Conservation (phyloP, 2,888 invertebrate genomes). For the Nomada fucata region DNA sequence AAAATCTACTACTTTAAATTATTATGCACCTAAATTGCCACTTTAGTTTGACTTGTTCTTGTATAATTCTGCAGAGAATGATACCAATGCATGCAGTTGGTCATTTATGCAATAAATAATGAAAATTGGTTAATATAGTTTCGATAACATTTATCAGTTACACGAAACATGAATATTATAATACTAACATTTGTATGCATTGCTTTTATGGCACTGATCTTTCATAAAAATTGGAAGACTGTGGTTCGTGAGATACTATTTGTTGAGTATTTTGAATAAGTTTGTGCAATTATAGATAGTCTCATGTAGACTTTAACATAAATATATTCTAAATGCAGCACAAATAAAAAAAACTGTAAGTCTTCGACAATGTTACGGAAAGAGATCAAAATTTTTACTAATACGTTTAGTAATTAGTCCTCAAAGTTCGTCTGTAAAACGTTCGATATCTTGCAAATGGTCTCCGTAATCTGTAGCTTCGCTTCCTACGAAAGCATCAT, state of each 20-base stretch:
- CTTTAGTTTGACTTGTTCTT: background rate
- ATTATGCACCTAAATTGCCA: conserved; percentile 23
- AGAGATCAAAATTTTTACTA: conserved; percentile 29
- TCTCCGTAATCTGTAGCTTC: conserved; percentile 96
- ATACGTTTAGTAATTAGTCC: background rate
- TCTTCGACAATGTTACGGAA: conserved; percentile 42
- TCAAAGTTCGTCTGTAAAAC: conserved; percentile 91
- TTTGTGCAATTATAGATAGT: conserved; percentile 47
- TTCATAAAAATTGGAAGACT: conserved; percentile 70
- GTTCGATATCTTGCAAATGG: conserved; percentile 91
- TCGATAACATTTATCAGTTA: conserved; percentile 44
- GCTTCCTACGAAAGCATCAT: conserved; percentile 96
- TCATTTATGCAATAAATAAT: conserved; percentile 46
- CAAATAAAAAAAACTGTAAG: conserved; percentile 47
- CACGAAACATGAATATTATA: conserved; percentile 40
- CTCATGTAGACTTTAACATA: conserved; percentile 13
- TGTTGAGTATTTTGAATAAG: conserved; percentile 35
- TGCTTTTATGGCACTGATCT: conserved; percentile 65
- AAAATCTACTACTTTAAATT: conserved; percentile 11
- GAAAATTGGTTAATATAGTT: conserved; percentile 27
- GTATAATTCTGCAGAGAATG: conserved; percentile 8
- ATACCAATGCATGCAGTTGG: conserved; percentile 18
- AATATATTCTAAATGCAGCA: conserved; percentile 46
- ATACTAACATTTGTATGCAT: conserved; percentile 13
- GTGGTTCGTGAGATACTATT: conserved; percentile 43